Evolutionary conservation across 2,888 invertebrate species (phyloP).

Genomic region (Torymus auratus): DNA sequence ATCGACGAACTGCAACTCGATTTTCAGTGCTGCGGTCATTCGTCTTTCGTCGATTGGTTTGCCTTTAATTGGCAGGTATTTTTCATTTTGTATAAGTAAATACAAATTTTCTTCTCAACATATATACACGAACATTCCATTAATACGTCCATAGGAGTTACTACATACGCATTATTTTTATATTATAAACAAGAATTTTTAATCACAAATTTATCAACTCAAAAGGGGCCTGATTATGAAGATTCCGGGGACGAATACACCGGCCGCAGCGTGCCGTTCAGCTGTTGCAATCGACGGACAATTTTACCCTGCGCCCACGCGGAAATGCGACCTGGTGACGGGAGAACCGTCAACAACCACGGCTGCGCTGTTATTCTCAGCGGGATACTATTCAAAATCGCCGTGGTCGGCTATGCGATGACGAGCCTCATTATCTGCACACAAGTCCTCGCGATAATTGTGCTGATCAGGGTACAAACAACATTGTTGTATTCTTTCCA

Average conservation of each 20-base stretch:
- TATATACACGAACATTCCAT: no score
- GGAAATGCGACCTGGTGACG: conserved; percentile 63
- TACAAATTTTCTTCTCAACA: background rate
- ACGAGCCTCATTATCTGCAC: conserved; percentile 66
- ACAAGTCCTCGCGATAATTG: conserved; percentile 65
- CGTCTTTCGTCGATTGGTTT: conserved; percentile 70
- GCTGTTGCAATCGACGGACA: conserved; percentile 67
- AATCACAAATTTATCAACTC: background rate
- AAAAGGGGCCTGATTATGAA: conserved; percentile 31
- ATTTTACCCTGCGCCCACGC: conserved; percentile 66
- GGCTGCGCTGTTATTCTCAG: conserved; percentile 68
- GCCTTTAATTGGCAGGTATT: conserved; percentile 71
- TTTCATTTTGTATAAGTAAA: background rate
- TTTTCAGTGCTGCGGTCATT: conserved; percentile 71
- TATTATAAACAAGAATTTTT: background rate
- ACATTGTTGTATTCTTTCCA: background rate
- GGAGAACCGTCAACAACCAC: conserved; percentile 65
- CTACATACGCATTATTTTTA: no score
- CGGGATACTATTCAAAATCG: conserved; percentile 65
- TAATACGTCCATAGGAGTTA: no score
- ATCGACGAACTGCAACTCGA: conserved; percentile 70
- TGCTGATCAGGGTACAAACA: conserved; percentile 63
- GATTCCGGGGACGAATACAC: conserved; percentile 12
- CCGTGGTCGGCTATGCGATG: conserved; percentile 69
- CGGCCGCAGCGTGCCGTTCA: conserved; percentile 68